Conservation (phyloP, 2,797 vertebrate genomes). For the Orientallactaga sibirica region DNA sequence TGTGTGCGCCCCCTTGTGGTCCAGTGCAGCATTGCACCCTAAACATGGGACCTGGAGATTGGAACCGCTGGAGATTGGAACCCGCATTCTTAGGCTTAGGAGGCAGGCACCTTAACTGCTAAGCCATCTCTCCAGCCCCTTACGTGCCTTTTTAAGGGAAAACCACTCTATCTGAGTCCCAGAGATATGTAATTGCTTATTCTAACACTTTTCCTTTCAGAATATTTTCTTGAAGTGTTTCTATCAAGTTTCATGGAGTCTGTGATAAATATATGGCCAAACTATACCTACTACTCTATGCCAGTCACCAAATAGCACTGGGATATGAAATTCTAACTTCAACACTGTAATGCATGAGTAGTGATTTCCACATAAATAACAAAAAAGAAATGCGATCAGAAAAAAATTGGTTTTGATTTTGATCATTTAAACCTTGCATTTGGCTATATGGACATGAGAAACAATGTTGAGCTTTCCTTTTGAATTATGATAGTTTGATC, state of each 20-base stretch:
- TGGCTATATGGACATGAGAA: not conserved
- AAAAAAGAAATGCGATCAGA: not conserved
- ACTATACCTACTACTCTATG: not conserved
- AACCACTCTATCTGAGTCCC: not conserved
- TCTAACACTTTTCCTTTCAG: not conserved
- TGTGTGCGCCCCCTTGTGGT: too few species aligned
- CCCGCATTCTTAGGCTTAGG: too few species aligned
- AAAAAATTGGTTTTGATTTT: not conserved
- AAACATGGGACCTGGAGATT: too few species aligned
- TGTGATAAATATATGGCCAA: not conserved
- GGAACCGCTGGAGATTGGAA: too few species aligned
- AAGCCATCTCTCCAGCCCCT: too few species aligned
- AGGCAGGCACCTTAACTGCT: too few species aligned
- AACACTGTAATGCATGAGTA: not conserved
- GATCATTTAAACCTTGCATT: slow-evolving; percentile 23
- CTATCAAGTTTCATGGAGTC: not conserved
- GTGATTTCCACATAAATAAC: not conserved
- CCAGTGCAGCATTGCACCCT: too few species aligned
- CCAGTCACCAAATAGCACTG: not conserved
- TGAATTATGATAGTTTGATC: not conserved
- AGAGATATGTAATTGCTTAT: not conserved
- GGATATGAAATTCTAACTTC: not conserved
- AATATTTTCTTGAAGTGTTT: slow-evolving; percentile 27
- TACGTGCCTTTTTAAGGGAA: not conserved
- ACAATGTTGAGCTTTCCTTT: not conserved